Percentiles rank a stretch among this genome's conserved stretches.
phyloP scores from a whole-genome alignment of 2,113 vertebrate species.

The Phrynocephalus versicolor region DNA sequence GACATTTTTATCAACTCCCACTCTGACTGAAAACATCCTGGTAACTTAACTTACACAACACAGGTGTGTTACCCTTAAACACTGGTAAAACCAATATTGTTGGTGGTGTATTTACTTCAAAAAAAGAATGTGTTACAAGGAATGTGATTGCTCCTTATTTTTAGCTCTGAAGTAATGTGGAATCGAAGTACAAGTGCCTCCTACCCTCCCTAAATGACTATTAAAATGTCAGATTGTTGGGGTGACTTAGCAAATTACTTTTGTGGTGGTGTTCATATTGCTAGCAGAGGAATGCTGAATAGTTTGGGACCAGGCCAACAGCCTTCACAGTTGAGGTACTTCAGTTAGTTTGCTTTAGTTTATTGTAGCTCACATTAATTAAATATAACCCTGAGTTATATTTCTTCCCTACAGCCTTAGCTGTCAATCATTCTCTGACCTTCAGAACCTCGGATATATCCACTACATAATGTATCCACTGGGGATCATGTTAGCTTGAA shows the following conservation, averaged over 20 bases:
- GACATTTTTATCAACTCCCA: not conserved
- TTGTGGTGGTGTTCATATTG: not conserved
- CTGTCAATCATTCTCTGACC: constrained; percentile 5
- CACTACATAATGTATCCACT: not conserved
- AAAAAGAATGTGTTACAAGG: not conserved
- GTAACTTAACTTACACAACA: not conserved
- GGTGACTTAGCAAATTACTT: constrained; percentile 6
- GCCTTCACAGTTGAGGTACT: constrained; percentile 7
- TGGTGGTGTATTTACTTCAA: not conserved
- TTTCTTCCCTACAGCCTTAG: not conserved
- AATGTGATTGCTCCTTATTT: not conserved
- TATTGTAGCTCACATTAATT: constrained; percentile 20
- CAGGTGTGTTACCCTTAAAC: too few relatives aligned
- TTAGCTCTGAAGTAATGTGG: not conserved
- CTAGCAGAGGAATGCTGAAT: not conserved
- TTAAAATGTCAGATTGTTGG: not conserved
- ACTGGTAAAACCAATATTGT: too few relatives aligned
- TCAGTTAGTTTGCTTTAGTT: not conserved
- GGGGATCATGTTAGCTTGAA: constrained; percentile 9
- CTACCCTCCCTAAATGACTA: not conserved
- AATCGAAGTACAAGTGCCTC: not conserved
- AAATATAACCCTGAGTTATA: constrained; percentile 15
- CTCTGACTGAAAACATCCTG: not conserved
- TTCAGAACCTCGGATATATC: constrained; percentile 15
- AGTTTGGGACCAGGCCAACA: not conserved